phyloP scores from a whole-genome alignment of 2,113 vertebrate species.

The Procapra przewalskii region DNA sequence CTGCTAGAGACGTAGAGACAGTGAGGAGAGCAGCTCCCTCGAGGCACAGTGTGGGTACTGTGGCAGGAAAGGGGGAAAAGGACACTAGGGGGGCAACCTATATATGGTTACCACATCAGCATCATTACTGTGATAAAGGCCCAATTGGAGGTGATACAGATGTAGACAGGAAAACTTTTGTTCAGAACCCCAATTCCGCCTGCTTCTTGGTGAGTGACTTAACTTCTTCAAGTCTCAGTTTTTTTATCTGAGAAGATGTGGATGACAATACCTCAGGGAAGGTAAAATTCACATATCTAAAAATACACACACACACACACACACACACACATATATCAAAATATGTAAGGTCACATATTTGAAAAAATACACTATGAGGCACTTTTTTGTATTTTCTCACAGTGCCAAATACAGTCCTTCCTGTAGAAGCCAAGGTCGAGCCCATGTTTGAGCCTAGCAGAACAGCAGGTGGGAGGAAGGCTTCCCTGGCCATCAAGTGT shows the following conservation, averaged over 20 bases:
- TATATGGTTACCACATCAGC: neutral
- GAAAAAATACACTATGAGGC: neutral
- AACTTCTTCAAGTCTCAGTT: neutral
- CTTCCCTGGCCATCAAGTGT: neutral
- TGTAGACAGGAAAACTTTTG: neutral
- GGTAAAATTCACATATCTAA: neutral
- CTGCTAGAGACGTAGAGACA: neutral
- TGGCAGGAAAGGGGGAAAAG: neutral
- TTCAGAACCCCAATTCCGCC: neutral
- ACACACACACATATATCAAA: neutral
- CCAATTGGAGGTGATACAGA: neutral
- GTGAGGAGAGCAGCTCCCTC: neutral
- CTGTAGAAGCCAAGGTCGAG: neutral
- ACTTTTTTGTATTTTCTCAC: neutral
- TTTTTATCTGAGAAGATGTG: conserved; percentile 21
- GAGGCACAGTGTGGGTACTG: neutral
- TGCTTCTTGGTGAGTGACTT: neutral
- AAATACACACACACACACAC: neutral
- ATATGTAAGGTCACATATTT: neutral
- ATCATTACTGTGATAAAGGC: neutral
- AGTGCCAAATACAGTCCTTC: neutral
- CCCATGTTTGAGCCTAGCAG: neutral
- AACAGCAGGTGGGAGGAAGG: neutral
- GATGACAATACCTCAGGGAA: neutral
- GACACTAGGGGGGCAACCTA: neutral